Percentiles rank a stretch among this genome's conserved stretches.
phyloP scores from a whole-genome alignment of 2,797 vertebrate species.

The Takifugu ocellatus region DNA sequence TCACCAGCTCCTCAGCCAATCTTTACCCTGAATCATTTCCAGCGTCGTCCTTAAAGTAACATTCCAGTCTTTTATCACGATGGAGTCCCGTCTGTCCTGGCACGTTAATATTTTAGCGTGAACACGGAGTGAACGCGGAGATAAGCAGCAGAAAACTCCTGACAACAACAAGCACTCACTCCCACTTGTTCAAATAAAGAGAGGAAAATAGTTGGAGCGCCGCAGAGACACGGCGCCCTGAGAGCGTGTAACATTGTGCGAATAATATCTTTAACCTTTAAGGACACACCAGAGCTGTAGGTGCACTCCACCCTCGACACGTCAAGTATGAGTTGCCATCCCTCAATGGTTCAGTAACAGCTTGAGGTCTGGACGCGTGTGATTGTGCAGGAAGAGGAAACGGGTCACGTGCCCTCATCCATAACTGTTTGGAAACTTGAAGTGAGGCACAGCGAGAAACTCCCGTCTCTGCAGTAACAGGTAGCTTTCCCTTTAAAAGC shows the following conservation, averaged over 20 bases:
- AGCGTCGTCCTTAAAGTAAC: constrained; percentile 12
- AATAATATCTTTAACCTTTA: no score
- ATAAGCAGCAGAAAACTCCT: no score
- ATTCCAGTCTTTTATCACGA: constrained; percentile 28
- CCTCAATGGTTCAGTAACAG: no score
- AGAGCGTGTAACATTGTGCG: no score
- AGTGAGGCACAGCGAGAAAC: not conserved
- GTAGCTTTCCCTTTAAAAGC: constrained; percentile 42
- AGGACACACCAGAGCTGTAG: no score
- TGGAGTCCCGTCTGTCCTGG: not conserved
- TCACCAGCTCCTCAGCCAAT: constrained; percentile 14
- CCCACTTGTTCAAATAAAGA: no score
- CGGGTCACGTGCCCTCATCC: not conserved
- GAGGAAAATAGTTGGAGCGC: no score
- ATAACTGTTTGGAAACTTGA: not conserved
- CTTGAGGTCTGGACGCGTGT: not conserved
- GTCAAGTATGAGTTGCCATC: no score
- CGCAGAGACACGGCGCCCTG: no score
- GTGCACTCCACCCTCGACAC: no score
- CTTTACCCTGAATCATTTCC: constrained; percentile 7
- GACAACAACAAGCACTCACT: no score
- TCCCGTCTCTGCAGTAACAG: constrained; percentile 21
- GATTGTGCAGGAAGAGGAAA: not conserved
- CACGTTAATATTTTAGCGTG: not conserved
- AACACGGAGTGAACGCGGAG: not conserved